These are phyloP conservation scores for Aramus guarauna DNA, from an alignment of 2,113 vertebrate species.

Conservation along the genomic window DNA sequence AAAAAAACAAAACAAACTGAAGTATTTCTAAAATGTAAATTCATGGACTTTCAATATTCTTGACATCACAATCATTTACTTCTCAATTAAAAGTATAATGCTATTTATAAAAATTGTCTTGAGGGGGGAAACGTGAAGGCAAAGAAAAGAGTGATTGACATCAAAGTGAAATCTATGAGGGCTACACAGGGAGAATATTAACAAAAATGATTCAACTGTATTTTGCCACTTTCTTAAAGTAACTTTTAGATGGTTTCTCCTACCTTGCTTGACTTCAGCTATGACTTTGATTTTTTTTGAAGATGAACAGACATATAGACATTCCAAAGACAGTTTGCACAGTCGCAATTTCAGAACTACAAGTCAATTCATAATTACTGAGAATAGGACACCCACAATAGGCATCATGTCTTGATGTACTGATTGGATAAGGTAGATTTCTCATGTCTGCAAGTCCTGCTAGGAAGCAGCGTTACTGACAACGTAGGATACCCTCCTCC, in stretches of 20 bases:
- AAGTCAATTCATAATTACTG: background rate
- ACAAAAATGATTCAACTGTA: background rate
- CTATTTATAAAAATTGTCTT: background rate
- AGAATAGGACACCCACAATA: background rate
- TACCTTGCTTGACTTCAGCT: background rate
- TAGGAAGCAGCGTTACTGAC: background rate
- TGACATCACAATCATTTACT: background rate
- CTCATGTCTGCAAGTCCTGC: background rate
- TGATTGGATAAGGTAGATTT: background rate
- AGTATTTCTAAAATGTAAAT: background rate
- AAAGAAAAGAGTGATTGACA: background rate
- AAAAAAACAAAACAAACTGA: background rate
- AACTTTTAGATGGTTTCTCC: background rate
- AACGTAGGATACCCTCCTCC: background rate
- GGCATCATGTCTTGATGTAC: background rate
- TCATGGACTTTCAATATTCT: background rate
- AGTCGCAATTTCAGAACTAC: background rate
- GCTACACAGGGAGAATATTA: background rate
- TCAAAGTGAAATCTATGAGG: background rate
- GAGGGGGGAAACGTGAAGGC: background rate
- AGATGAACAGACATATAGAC: background rate
- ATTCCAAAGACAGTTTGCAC: background rate
- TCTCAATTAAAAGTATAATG: background rate
- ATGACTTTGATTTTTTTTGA: background rate
- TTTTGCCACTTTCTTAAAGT: background rate